A percentile compares a stretch with the other conserved stretches of the same genome.
phyloP scores from a whole-genome alignment of 35 echinoderm and acorn worm species.

The Anneissia japonica region DNA sequence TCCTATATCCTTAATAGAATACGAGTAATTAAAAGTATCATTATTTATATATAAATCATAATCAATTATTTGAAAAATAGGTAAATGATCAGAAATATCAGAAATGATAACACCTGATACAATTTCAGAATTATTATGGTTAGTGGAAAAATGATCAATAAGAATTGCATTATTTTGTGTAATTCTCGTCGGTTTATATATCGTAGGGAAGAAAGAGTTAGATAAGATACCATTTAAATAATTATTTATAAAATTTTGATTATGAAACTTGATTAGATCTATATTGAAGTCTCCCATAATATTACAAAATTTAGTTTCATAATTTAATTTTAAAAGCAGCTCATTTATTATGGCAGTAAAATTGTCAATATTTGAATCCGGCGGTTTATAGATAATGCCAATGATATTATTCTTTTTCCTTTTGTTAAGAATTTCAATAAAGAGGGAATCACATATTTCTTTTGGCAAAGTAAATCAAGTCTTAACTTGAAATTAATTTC shows the following conservation, averaged over 20 bases:
- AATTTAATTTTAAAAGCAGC: background rate
- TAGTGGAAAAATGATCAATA: background rate
- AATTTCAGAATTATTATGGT: background rate
- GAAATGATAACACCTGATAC: background rate
- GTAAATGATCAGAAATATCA: slow-evolving; percentile 5
- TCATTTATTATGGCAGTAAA: background rate
- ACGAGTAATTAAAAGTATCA: background rate
- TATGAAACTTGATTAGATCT: background rate
- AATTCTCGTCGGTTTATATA: background rate
- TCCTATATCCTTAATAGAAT: background rate
- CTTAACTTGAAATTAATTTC: background rate
- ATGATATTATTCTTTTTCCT: background rate
- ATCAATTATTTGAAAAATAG: background rate
- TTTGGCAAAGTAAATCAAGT: background rate
- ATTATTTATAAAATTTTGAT: background rate
- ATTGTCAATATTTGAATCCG: background rate
- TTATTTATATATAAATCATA: background rate
- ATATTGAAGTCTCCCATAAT: background rate
- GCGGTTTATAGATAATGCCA: background rate
- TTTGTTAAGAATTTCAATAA: background rate
- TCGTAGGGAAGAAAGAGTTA: background rate
- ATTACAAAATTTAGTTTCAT: background rate
- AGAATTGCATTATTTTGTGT: background rate
- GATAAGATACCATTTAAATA: background rate
- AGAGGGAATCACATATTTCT: background rate